Evolutionary conservation across 2,888 invertebrate species (phyloP).

Genomic region (Gortyna flavago): DNA sequence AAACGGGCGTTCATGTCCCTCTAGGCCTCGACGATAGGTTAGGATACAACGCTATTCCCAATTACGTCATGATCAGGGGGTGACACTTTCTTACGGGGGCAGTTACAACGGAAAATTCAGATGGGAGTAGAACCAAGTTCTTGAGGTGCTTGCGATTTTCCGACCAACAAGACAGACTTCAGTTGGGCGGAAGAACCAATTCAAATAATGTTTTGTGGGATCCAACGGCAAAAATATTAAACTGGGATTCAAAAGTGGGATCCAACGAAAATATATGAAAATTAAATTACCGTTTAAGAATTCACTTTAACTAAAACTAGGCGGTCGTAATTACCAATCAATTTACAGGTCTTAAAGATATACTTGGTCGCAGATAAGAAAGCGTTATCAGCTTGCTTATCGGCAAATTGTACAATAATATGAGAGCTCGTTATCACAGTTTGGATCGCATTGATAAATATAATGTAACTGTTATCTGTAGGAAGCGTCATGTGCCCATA

Average conservation of each 20-base stretch:
- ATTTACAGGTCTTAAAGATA: conserved; percentile 42
- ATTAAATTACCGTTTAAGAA: conserved; percentile 1
- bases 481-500: conserved; percentile 37
- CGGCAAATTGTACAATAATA: conserved; percentile 69
- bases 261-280: too few relatives aligned
- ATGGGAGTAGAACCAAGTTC: neutral
- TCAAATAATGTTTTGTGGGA: too few relatives aligned
- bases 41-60: neutral
- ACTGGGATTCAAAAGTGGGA: too few relatives aligned
- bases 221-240: too few relatives aligned
- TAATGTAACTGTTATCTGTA: conserved; percentile 51
- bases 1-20: neutral
- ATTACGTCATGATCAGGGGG: neutral
- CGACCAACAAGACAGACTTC: too few relatives aligned
- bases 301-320: conserved; percentile 22
- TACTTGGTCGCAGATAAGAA: conserved; percentile 60
- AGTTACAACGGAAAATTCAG: neutral
- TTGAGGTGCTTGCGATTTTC: neutral
- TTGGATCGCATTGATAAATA: conserved; percentile 44
- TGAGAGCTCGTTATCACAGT: conserved; percentile 50
- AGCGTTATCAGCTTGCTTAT: conserved; percentile 60
- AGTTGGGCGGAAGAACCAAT: neutral
- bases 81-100: conserved; percentile 10
- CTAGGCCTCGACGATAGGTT: neutral
- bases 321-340: conserved; percentile 42